A percentile compares a stretch with the other conserved stretches of the same genome.
Conservation (phyloP, 2,888 invertebrate genomes). For the Rhyacophila evoluta region DNA sequence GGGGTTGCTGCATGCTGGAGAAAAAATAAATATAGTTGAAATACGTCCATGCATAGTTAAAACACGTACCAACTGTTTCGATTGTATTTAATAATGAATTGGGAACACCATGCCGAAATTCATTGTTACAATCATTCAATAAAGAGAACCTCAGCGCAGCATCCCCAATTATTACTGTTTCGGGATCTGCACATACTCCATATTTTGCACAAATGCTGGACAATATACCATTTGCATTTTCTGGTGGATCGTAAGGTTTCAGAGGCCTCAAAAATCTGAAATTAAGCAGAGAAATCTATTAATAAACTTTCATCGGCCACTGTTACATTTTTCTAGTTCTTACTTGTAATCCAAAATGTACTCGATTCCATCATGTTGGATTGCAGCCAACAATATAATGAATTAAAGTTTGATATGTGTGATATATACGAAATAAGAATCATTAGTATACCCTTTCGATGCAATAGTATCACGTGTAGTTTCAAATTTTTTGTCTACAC, state of each 20-base stretch:
- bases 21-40: too few relatives aligned
- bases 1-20: too few relatives aligned
- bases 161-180: constrained; percentile 65
- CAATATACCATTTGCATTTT: constrained; percentile 74
- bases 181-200: constrained; percentile 63
- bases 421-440: too few relatives aligned
- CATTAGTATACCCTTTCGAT: constrained; percentile 80
- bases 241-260: constrained; percentile 80
- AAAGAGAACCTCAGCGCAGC: constrained; percentile 75
- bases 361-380: too few relatives aligned
- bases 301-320: too few relatives aligned
- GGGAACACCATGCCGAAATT: constrained; percentile 83
- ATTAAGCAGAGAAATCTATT: not conserved
- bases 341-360: too few relatives aligned
- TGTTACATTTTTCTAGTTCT: too few relatives aligned
- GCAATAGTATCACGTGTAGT: constrained; percentile 75
- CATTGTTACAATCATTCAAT: constrained; percentile 76
- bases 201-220: constrained; percentile 71
- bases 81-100: constrained; percentile 85
- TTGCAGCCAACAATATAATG: too few relatives aligned
- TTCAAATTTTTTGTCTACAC: constrained; percentile 63
- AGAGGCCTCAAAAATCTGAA: constrained; percentile 80
- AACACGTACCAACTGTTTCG: constrained; percentile 79
- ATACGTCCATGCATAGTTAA: too few relatives aligned
- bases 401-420: too few relatives aligned